Base-by-base conservation (phyloP, 1,140 invertebrate species). In the Trinorchestia longiramus region DNA sequence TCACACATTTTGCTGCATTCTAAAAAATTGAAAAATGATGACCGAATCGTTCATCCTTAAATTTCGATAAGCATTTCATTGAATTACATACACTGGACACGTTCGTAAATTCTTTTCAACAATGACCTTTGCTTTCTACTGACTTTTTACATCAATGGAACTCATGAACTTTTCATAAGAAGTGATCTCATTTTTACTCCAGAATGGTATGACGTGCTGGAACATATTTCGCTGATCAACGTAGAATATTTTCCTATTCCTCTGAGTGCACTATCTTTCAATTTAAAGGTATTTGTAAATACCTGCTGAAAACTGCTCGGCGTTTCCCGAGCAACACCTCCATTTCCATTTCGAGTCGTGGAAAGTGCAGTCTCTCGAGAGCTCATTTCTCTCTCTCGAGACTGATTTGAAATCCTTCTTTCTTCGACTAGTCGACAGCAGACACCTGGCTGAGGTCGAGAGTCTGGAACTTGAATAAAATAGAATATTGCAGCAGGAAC, bases 361-460 rank as follows among this genome's bases (percentile, higher is more conserved):
- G 62, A 77, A 28, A 23, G 62, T 36, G 62, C 62, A 77, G 62
- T 36, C 62, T 77, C 62, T 77, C 62, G 62, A 77, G 62, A 77
- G 62, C 62, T 77, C 62, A 77, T 77, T 77, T 77, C 62, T 77
- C 62, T 77, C 62, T 77, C 62, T 23, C 15, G 62, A 77, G 62
- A 77, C 62, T 77, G 62, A 77, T 77, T 77, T 77, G 62, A 77
- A 77, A 77, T 77, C 62, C 62, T 77, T 77, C 62, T 77, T 77
- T 77, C 62, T 77, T 77, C 11, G 62, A 1, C 62, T 28, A 28
- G 62, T 77, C 62, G 62, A 77, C 62, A 23, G 11, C 62, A 77
- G 62, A 77, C 62, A 77, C 62, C 62, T 77, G 62, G 36, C 62
- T 11, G 11, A 77, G 62, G 62, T 28, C 3, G 62, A 3, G 28